These are phyloP conservation scores for Ceratina australensis DNA, from an alignment of 1,140 invertebrate species.

Conservation along the genomic window DNA sequence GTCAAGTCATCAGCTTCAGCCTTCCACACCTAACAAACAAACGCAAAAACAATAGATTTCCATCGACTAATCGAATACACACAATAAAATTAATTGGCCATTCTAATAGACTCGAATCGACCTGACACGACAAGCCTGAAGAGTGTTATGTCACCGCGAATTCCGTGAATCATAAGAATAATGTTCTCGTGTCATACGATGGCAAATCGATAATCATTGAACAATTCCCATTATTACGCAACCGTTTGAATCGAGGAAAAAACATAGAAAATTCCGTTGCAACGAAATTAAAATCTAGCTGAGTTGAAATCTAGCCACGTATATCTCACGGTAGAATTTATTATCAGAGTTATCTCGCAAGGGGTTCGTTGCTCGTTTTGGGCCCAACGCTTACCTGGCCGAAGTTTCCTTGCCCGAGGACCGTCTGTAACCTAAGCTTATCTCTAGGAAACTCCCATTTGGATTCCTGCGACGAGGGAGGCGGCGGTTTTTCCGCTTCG, in stretches of 20 bases:
- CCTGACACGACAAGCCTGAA: no score
- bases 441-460: slow-evolving; percentile 89
- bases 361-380: background rate
- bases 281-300: no score
- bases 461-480: slow-evolving; percentile 80
- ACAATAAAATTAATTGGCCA: no score
- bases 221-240: no score
- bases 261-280: no score
- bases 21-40: slow-evolving; percentile 85
- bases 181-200: background rate
- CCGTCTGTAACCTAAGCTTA: slow-evolving; percentile 88
- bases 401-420: slow-evolving; percentile 91
- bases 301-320: no score
- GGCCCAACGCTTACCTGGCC: slow-evolving; percentile 83
- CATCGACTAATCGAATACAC: no score
- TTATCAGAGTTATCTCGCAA: slow-evolving; percentile 15
- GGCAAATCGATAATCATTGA: no score
- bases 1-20: slow-evolving; percentile 89
- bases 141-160: background rate
- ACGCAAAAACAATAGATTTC: no score
- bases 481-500: slow-evolving; percentile 77
- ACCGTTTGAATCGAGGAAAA: no score
- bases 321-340: slow-evolving; percentile 46
- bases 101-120: no score
- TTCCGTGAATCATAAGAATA: background rate